Evolutionary conservation across 2,797 vertebrate species (phyloP).

Genomic region (Hapalemur alaotrensis): DNA sequence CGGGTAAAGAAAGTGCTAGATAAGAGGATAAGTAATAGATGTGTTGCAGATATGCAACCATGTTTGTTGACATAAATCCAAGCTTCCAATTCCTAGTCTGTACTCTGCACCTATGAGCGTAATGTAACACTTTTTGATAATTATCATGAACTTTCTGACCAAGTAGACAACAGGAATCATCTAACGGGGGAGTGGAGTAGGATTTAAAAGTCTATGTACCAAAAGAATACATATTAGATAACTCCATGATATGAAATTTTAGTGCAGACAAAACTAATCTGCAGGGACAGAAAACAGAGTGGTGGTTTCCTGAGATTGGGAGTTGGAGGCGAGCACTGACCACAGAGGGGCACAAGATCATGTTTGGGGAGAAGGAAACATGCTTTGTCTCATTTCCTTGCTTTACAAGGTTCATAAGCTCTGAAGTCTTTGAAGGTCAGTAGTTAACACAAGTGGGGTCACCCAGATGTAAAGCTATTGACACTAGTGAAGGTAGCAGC

Average conservation of each 20-base stretch:
- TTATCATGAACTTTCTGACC: neutral
- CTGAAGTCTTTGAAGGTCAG: neutral
- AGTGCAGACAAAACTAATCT: neutral
- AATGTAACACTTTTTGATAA: neutral
- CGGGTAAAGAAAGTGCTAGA: neutral
- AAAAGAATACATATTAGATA: neutral
- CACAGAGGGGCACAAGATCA: neutral
- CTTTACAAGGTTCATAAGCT: neutral
- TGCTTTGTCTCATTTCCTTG: neutral
- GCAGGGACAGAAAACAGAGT: neutral
- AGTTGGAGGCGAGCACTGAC: rapidly evolving
- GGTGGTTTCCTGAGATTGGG: neutral
- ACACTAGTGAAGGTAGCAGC: rapidly evolving
- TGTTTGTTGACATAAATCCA: neutral
- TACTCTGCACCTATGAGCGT: neutral
- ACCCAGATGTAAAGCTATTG: neutral
- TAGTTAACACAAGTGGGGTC: neutral
- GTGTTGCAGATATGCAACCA: rapidly evolving
- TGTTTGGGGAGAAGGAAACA: neutral
- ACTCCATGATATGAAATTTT: neutral
- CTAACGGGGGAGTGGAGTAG: neutral
- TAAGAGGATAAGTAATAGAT: neutral
- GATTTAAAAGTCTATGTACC: neutral
- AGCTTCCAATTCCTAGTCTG: neutral
- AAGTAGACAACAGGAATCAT: neutral